Evolutionary conservation across 2,113 vertebrate genomes (phyloP), one percentile per base, ranked within the genome.

Genomic region (Stigmatopora argus): DNA sequence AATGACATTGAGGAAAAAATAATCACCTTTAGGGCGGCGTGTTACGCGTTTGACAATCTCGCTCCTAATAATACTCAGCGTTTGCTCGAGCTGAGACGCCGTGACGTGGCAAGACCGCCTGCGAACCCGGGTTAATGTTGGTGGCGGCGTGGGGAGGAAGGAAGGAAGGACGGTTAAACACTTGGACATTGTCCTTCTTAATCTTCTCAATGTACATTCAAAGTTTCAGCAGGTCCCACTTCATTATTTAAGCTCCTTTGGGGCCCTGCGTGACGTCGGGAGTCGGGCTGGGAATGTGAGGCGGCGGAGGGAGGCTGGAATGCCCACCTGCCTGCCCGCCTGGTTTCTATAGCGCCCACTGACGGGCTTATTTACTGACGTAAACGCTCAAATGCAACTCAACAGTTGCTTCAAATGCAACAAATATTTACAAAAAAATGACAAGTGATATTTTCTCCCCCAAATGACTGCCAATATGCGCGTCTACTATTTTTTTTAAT

Each of bases 81-180:
- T 67, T 51, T 61, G 61, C 56, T 0, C 19, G 49, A 1, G 46
- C 63, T 64, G 31, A 23, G 10, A 17, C 5, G 3, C 5, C n/a
- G n/a, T n/a, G n/a, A n/a, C n/a, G n/a, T n/a, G n/a, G 69, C 73
- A 66, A 83, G 68, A 81, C 81, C 85, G 79, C 63, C 72, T 71
- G 62, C 47, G 52, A 53, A 46, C 61, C 60, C 65, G 65, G 62
- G 62, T 45, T 47, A 21, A 62, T 26, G 13, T n/a, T 38, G 17
- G 17, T 14, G 35, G 41, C 18, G 44, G 41, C 38, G 64, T 21
- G 55, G 23, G 63, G 52, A 76, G 34, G 58, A 46, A 77, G 62
- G 55, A 10, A 63, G 31, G 48, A 19, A 57, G 26, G 38, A 61
- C 19, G 12, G 41, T 63, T n/a, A 38, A 23, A 48, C 15, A 35